phyloP scores from a whole-genome alignment of 2,888 invertebrate species.

The Drosophila lacicola region DNA sequence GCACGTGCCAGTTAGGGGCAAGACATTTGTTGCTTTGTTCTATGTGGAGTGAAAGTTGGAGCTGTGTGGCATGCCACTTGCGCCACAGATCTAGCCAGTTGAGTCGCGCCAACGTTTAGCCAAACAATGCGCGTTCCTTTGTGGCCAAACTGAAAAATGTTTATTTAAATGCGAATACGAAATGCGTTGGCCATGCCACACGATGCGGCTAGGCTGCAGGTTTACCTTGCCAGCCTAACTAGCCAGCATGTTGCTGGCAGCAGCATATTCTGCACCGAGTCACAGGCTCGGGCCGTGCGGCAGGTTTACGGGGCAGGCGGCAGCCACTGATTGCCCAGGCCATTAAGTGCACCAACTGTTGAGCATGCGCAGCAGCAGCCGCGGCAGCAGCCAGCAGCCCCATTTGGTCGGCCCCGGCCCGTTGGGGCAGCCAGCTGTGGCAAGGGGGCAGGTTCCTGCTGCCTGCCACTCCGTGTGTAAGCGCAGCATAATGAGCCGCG shows the following conservation, averaged over 20 bases:
- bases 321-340: conserved; percentile 73
- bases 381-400: conserved; percentile 51
- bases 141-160: conserved; percentile 65
- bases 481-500: conserved; percentile 81
- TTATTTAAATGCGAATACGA: conserved; percentile 75
- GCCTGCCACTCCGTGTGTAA: conserved; percentile 59
- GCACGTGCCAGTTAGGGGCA: conserved; percentile 63
- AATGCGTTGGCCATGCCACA: conserved; percentile 64
- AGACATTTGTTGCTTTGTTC: conserved; percentile 60
- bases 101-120: conserved; percentile 44
- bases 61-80: conserved; percentile 49
- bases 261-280: conserved; percentile 21
- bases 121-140: conserved; percentile 62
- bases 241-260: conserved; percentile 65
- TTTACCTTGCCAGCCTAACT: conserved; percentile 62
- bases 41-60: conserved; percentile 62
- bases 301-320: conserved; percentile 14
- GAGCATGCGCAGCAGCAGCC: conserved; percentile 54
- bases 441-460: conserved; percentile 5
- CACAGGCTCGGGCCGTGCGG: neutral
- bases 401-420: conserved; percentile 44
- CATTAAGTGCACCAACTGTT: conserved; percentile 76
- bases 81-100: conserved; percentile 21
- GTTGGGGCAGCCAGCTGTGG: neutral
- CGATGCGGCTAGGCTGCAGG: conserved; percentile 11